These are phyloP conservation scores for Macroglossus sobrinus DNA, from an alignment of 2,113 vertebrate species.

Conservation along the genomic window DNA sequence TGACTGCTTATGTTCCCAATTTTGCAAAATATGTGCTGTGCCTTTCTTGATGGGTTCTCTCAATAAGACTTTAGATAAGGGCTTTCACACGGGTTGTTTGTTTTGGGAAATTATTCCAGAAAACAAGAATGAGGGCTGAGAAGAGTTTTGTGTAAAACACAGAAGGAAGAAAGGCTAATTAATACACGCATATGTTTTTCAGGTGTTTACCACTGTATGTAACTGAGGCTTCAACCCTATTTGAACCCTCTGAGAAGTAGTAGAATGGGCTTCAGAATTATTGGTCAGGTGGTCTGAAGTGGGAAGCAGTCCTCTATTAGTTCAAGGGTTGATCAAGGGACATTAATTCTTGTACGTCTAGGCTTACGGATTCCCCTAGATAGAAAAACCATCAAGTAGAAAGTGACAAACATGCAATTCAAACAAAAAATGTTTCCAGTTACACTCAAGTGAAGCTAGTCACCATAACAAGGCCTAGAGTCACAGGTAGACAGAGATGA, in stretches of 20 bases:
- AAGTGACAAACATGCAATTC: neutral
- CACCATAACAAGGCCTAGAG: neutral
- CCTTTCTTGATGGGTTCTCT: neutral
- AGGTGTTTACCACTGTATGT: neutral
- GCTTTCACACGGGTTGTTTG: neutral
- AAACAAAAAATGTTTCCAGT: rapidly evolving
- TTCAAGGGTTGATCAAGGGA: rapidly evolving
- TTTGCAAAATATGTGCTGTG: neutral
- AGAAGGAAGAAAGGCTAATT: neutral
- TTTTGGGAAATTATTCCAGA: neutral
- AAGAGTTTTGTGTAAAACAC: neutral
- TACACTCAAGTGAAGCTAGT: neutral
- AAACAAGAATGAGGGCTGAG: neutral
- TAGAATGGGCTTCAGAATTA: neutral
- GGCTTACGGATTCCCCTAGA: rapidly evolving
- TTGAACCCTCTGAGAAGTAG: neutral
- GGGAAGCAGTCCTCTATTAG: neutral
- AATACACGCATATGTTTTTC: neutral
- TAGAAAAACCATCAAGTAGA: neutral
- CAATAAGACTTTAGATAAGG: neutral
- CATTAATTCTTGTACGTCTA: neutral
- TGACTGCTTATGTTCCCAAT: neutral
- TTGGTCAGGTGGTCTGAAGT: neutral
- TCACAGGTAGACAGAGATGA: neutral
- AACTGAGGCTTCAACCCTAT: rapidly evolving